Evolutionary conservation across 2,113 vertebrate species (phyloP).

Genomic region (Motacilla tschutschensis): DNA sequence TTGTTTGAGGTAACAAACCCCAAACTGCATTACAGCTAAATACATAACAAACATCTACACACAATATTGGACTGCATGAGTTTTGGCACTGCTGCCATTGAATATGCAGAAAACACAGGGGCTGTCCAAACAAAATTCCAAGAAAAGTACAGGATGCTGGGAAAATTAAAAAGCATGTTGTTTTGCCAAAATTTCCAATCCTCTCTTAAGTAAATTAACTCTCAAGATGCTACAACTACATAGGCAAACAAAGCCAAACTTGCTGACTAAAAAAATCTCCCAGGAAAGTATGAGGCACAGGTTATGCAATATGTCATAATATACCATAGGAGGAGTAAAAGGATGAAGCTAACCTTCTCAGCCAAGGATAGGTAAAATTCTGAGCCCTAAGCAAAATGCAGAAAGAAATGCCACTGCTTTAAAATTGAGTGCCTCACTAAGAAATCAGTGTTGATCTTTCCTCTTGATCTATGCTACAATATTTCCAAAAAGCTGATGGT

Average conservation of each 20-base stretch:
- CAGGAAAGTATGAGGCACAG: neutral
- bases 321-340: neutral
- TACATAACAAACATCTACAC: neutral
- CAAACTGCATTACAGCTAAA: slow-evolving; percentile 21
- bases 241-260: neutral
- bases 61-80: neutral
- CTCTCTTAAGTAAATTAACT: neutral
- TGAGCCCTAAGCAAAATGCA: neutral
- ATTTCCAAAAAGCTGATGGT: neutral
- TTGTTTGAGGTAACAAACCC: slow-evolving; percentile 21
- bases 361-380: neutral
- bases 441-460: neutral
- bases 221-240: neutral
- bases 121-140: neutral
- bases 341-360: neutral
- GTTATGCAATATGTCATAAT: neutral
- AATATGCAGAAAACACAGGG: neutral
- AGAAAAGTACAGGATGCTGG: neutral
- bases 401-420: neutral
- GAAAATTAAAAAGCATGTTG: neutral
- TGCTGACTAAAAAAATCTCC: neutral
- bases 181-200: neutral
- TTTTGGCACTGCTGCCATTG: neutral
- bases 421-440: neutral
- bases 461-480: neutral